Evolutionary conservation across 2,888 invertebrate species (phyloP).

Genomic region (Pedicia rivosa): DNA sequence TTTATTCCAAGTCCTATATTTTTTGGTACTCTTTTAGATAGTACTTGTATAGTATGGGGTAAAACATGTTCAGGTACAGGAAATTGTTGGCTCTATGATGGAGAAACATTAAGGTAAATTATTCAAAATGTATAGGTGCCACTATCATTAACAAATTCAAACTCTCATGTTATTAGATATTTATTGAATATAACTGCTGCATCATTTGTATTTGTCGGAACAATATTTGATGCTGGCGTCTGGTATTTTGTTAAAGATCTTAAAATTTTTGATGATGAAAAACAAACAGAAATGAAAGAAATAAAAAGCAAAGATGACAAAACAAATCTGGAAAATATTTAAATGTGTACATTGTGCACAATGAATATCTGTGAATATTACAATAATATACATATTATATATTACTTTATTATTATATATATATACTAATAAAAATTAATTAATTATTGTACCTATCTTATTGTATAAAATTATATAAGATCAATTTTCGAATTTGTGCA

Average conservation of each 20-base stretch:
- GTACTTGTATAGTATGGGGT: slow-evolving; percentile 54
- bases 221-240: slow-evolving; percentile 46
- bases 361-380: too few relatives aligned
- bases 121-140: neutral
- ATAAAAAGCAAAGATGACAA: slow-evolving; percentile 26
- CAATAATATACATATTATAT: too few relatives aligned
- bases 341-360: too few relatives aligned
- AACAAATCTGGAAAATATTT: slow-evolving; percentile 21
- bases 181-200: slow-evolving; percentile 48
- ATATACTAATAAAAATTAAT: too few relatives aligned
- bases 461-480: too few relatives aligned
- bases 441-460: too few relatives aligned
- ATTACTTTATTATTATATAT: too few relatives aligned
- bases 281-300: slow-evolving; percentile 24
- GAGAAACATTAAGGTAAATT: slow-evolving; percentile 34
- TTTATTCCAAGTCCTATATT: slow-evolving; percentile 64
- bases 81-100: slow-evolving; percentile 61
- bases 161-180: slow-evolving; percentile 32
- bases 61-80: slow-evolving; percentile 51
- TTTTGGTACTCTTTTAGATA: slow-evolving; percentile 49
- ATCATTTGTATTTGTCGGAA: slow-evolving; percentile 44
- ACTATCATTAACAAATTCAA: neutral
- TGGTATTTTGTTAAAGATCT: slow-evolving; percentile 54
- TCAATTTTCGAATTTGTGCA: too few relatives aligned
- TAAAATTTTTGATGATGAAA: slow-evolving; percentile 50